Conservation (phyloP, 92 coral and sea anemone genomes). For the Paramuricea clavata region DNA sequence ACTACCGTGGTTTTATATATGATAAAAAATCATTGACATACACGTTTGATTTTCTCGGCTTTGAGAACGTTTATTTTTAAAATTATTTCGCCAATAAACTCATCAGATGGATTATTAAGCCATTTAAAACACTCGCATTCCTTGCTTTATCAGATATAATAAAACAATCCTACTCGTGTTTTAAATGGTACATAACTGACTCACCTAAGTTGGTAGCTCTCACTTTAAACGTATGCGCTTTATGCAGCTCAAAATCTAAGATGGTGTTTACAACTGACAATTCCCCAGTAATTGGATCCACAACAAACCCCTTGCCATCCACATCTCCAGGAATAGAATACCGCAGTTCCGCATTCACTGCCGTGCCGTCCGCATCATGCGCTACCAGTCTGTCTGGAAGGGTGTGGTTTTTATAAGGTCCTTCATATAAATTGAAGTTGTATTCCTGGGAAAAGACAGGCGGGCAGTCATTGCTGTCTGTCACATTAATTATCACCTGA, state of each 20-base stretch:
- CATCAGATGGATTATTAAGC: too few relatives aligned
- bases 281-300: constrained; percentile 77
- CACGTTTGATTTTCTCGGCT: too few relatives aligned
- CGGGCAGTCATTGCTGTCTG: constrained; percentile 85
- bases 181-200: neutral
- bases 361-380: constrained; percentile 51
- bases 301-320: constrained; percentile 72
- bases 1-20: too few relatives aligned
- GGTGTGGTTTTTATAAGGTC: neutral
- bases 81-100: too few relatives aligned
- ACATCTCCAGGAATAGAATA: constrained; percentile 84
- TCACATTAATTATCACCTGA: constrained; percentile 56
- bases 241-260: constrained; percentile 80
- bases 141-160: too few relatives aligned
- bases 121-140: too few relatives aligned
- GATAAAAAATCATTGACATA: too few relatives aligned
- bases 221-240: constrained; percentile 68
- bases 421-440: constrained; percentile 67
- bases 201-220: constrained; percentile 90
- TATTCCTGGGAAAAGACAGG: constrained; percentile 82
- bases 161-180: neutral
- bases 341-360: constrained; percentile 73
- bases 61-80: too few relatives aligned
- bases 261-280: constrained; percentile 68
- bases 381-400: neutral